These are phyloP conservation scores for Cotesia glomerata DNA, from an alignment of 1,140 invertebrate species.

Conservation along the genomic window DNA sequence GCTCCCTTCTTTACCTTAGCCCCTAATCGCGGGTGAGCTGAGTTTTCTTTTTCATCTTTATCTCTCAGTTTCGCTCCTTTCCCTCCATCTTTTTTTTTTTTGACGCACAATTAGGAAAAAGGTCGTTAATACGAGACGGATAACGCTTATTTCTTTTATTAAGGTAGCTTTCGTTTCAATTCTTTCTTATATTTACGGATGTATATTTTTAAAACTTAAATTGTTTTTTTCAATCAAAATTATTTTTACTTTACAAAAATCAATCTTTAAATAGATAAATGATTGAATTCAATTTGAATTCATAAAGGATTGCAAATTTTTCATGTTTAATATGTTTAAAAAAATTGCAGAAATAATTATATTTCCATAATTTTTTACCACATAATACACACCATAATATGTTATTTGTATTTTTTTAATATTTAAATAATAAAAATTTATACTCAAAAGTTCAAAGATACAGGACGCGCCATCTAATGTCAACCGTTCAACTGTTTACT, in stretches of 20 bases:
- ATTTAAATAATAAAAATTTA: too few relatives aligned
- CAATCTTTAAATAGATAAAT: too few relatives aligned
- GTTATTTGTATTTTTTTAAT: too few relatives aligned
- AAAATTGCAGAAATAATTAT: too few relatives aligned
- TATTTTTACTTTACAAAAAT: neutral
- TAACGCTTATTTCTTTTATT: slow-evolving; percentile 27
- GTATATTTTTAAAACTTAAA: neutral
- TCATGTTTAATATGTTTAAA: too few relatives aligned
- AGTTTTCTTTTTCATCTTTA: slow-evolving; percentile 35
- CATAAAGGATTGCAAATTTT: too few relatives aligned
- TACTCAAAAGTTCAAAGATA: too few relatives aligned
- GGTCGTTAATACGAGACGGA: slow-evolving; percentile 57
- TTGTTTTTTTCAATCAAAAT: neutral
- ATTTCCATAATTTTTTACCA: too few relatives aligned
- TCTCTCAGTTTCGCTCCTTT: neutral
- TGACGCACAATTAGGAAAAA: slow-evolving; percentile 59
- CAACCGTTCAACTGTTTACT: too few relatives aligned
- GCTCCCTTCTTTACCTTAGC: slow-evolving; percentile 39
- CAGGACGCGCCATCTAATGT: too few relatives aligned
- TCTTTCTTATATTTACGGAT: slow-evolving; percentile 30
- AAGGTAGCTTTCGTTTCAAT: slow-evolving; percentile 8
- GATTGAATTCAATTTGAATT: too few relatives aligned
- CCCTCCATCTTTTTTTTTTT: slow-evolving; percentile 1
- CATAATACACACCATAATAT: too few relatives aligned
- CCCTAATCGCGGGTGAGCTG: slow-evolving; percentile 52